Evolutionary conservation across 2,113 vertebrate species (phyloP), one percentile per base, ranked within the genome.

Genomic region (Equus quagga): DNA sequence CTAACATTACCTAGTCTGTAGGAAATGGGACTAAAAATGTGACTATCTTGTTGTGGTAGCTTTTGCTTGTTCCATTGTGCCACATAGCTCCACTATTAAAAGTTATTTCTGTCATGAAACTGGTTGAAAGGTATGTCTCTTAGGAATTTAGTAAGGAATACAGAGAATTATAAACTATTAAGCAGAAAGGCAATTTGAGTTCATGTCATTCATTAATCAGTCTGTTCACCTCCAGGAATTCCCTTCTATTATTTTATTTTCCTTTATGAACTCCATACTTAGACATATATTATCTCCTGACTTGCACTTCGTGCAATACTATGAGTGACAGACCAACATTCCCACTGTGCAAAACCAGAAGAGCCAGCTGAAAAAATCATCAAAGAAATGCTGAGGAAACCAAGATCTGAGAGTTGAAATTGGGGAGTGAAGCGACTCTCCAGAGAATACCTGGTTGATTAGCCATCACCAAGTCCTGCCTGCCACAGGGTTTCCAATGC

Each of bases 391-490:
- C 10, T 33, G 49, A 58, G 17, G 12, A 12, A 36, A 51, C 12
- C 2, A 36, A 9, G 21, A 10, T 10, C 49, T 36, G 36, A 79
- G 12, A 60, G 72, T 19, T 46, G 44, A 58, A 41, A 26, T 3
- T 7, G 0, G 6, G 0, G 9, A 13, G 9, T 15, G 64, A 21
- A 75, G 6, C 26, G 41, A 23, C 44, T 7, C 15, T n/a, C 14
- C 46, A 6, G 11, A 0, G 72, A 49, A 56, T 0, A 1, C 44
- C 0, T 1, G 5, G 13, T 36, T 7, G 6, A 13, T 1, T 0
- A 4, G 13, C 33, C 23, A 5, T 56, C 44, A 6, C 12, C 28
- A 12, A 26, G 31, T 5, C 31, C 64, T 31, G 19, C 54, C 58
- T 33, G 3, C 33, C 91, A 41, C 17, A 2, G 11, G 0, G 0